A percentile compares a stretch with the other conserved stretches of the same genome.
Conservation (phyloP, 2,888 invertebrate species). For the Leuctra nigra region DNA sequence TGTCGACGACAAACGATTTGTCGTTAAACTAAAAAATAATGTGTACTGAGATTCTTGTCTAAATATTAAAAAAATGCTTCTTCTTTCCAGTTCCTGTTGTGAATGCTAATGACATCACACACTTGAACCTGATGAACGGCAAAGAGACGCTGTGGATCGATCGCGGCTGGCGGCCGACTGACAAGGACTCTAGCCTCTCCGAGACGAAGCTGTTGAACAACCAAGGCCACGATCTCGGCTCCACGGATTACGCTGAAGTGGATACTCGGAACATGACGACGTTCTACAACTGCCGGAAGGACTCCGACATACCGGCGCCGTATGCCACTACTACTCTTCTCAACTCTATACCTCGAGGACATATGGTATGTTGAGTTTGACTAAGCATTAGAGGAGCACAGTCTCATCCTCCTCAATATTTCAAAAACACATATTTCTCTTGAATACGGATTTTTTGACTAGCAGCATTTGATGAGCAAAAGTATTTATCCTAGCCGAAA, state of each 20-base stretch:
- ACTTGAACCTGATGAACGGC: conserved; percentile 38
- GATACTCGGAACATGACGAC: conserved; percentile 56
- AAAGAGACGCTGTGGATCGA: conserved; percentile 66
- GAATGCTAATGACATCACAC: conserved; percentile 43
- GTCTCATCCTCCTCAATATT: too few relatives aligned
- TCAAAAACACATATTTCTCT: too few relatives aligned
- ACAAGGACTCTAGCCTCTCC: conserved; percentile 44
- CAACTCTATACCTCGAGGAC: conserved; percentile 36
- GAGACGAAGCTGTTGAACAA: conserved; percentile 53
- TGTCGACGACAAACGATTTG: background rate
- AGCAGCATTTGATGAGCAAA: too few relatives aligned
- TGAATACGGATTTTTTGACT: too few relatives aligned
- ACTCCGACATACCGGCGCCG: conserved; percentile 60
- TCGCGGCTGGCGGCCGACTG: conserved; percentile 56
- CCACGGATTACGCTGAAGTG: conserved; percentile 60
- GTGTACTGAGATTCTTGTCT: background rate
- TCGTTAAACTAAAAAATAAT: background rate
- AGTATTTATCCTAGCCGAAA: too few relatives aligned
- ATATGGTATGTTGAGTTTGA: conserved; percentile 23
- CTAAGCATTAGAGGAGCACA: too few relatives aligned
- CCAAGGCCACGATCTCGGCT: conserved; percentile 39
- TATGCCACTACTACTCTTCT: conserved; percentile 71
- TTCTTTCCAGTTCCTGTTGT: conserved; percentile 39
- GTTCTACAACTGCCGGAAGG: conserved; percentile 59
- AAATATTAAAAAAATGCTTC: background rate